Conservation (phyloP, 2,113 vertebrate genomes). For the Microtus ochrogaster region DNA sequence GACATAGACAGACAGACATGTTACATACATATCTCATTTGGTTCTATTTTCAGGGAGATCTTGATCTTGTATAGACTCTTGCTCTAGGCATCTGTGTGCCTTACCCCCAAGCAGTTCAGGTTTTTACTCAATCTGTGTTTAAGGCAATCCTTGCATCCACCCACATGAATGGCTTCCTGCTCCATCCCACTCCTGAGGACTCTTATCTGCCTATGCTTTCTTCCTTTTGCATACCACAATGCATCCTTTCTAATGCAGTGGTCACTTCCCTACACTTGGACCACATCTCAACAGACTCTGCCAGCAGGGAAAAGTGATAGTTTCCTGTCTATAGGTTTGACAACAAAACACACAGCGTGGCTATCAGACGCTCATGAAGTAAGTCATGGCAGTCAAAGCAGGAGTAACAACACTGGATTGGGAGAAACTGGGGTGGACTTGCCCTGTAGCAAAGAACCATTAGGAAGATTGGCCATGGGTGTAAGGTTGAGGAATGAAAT, state of each 20-base stretch:
- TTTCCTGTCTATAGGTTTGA: background rate
- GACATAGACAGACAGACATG: background rate
- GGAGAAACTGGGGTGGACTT: background rate
- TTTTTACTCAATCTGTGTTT: background rate
- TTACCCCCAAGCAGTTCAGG: fast-evolving
- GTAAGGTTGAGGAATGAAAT: background rate
- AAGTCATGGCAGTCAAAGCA: background rate
- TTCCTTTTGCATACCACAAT: no score
- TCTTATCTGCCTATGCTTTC: background rate
- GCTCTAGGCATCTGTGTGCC: fast-evolving
- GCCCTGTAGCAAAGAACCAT: fast-evolving
- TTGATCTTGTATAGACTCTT: background rate
- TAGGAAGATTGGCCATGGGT: fast-evolving
- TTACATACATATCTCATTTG: background rate
- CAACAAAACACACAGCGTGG: background rate
- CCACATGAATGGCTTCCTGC: fast-evolving
- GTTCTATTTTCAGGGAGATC: background rate
- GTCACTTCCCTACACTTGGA: background rate
- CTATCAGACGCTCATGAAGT: no score
- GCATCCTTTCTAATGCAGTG: background rate
- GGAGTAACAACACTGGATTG: fast-evolving
- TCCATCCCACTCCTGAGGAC: fast-evolving
- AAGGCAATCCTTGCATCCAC: no score
- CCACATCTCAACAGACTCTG: background rate
- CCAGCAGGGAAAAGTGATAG: background rate